Conservation (phyloP, 2,888 invertebrate species). For the Melolontha melolontha region DNA sequence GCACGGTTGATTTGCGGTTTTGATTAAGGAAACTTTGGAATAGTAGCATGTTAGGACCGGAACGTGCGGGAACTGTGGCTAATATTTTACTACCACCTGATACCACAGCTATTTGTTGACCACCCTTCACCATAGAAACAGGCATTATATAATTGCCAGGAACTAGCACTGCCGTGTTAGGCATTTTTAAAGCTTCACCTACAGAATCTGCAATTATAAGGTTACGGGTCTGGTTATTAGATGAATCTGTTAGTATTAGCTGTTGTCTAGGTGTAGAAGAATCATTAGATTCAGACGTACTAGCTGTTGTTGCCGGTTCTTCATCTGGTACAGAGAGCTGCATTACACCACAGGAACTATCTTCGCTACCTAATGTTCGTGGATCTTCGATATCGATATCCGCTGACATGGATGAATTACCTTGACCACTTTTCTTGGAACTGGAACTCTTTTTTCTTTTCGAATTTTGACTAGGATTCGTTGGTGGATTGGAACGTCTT, state of each 20-base stretch:
- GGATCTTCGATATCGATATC: conserved; percentile 73
- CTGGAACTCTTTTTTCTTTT: conserved; percentile 76
- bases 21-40: conserved; percentile 77
- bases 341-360: conserved; percentile 79
- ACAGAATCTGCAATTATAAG: conserved; percentile 72
- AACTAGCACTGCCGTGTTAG: conserved; percentile 76
- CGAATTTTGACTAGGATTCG: conserved; percentile 77
- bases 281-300: conserved; percentile 65
- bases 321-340: conserved; percentile 70
- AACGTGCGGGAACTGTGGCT: conserved; percentile 68
- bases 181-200: conserved; percentile 74
- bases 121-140: conserved; percentile 78
- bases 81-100: conserved; percentile 75
- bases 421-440: conserved; percentile 68
- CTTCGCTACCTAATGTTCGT: conserved; percentile 81
- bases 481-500: conserved; percentile 79
- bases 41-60: conserved; percentile 73
- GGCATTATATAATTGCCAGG: conserved; percentile 81
- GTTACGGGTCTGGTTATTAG: conserved; percentile 67
- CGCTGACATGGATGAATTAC: conserved; percentile 61
- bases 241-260: conserved; percentile 60
- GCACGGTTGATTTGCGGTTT: conserved; percentile 70
- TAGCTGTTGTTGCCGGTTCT: conserved; percentile 67
- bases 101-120: conserved; percentile 79
- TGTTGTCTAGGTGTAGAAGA: conserved; percentile 56